Base-by-base conservation (phyloP, 2,888 invertebrate genomes). In the Eilema griseolum region DNA sequence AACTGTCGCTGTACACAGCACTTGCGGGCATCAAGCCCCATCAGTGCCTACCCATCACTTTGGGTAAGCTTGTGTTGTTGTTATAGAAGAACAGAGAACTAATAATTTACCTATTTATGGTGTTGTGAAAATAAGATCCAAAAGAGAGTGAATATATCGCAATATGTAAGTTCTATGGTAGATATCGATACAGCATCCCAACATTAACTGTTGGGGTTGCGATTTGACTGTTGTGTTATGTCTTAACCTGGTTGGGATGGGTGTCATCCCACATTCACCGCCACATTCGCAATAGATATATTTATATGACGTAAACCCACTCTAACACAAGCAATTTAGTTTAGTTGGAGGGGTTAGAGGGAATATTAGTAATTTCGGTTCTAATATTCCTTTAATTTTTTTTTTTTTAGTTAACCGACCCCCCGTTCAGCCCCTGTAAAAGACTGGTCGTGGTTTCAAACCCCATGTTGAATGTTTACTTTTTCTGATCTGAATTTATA, bases 1-100 rank as follows among this genome's bases (percentile, higher is more conserved):
- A 99, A 95, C 95, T 99, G 79, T 97, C 99, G 5, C 96, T 99
- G 12, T 99, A 99, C 95, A 99, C 99, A 7, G 99, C 99, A 0
- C 95, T 99, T 72, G 99, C 99, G 31, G 99, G 99, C 72, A 98
- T 99, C 84, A 98, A 98, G 89, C 99, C 99, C 0, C 97, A 98
- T 81, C 98, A 99, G 92, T 99, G 99, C 88, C 96, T 99, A 76
- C 99, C 99, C 56, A 97, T 99, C 83, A 98, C 98, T 0, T 95
- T 99, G 59, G 99, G 97, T 97, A 78, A 87, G 88, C 16, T 23
- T 31, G 23, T 23, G 1, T 64, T 28, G 16, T 14, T 20, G 8
- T 16, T 12, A 46, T 24, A 14, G 16, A 28, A 16, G 4, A 60
- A 0, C 14, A 20, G 20, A 16, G 4, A 60, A 0, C 14, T 61